Conservation (phyloP, 2,113 vertebrate genomes). For the Lampris megalopsis region DNA sequence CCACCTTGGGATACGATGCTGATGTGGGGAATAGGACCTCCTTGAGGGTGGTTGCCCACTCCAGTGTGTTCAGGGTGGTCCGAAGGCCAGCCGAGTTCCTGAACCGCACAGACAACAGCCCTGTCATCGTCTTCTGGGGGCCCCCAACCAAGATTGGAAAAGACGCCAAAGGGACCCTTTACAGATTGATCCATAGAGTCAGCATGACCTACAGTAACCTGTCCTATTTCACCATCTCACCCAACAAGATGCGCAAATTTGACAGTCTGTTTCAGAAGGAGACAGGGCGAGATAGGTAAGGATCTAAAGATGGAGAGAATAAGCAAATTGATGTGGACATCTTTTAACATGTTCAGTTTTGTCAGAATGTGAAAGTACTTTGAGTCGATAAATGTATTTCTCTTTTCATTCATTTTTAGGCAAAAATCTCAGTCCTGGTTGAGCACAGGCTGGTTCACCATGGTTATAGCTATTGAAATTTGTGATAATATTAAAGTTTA, state of each 20-base stretch:
- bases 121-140: slow-evolving; percentile 93
- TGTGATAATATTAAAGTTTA: slow-evolving; percentile 96
- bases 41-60: slow-evolving; percentile 93
- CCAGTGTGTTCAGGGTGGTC: slow-evolving; percentile 92
- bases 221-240: slow-evolving; percentile 86
- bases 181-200: slow-evolving; percentile 90
- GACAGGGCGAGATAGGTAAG: slow-evolving; percentile 94
- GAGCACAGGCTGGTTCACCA: slow-evolving; percentile 99
- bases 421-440: slow-evolving; percentile 95
- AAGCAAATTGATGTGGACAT: neutral
- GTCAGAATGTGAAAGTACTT: no score
- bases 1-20: slow-evolving; percentile 85
- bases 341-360: neutral
- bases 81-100: slow-evolving; percentile 90
- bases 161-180: slow-evolving; percentile 84
- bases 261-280: slow-evolving; percentile 92
- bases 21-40: slow-evolving; percentile 93
- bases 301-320: neutral
- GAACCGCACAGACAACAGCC: slow-evolving; percentile 81
- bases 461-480: slow-evolving; percentile 94
- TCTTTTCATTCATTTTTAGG: slow-evolving; percentile 68
- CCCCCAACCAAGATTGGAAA: slow-evolving; percentile 90
- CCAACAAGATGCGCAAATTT: slow-evolving; percentile 90
- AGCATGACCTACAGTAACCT: slow-evolving; percentile 86
- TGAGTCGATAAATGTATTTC: no score